Evolutionary conservation across 2,888 invertebrate species (phyloP).

Genomic region (Brachynemurus nebulosus): DNA sequence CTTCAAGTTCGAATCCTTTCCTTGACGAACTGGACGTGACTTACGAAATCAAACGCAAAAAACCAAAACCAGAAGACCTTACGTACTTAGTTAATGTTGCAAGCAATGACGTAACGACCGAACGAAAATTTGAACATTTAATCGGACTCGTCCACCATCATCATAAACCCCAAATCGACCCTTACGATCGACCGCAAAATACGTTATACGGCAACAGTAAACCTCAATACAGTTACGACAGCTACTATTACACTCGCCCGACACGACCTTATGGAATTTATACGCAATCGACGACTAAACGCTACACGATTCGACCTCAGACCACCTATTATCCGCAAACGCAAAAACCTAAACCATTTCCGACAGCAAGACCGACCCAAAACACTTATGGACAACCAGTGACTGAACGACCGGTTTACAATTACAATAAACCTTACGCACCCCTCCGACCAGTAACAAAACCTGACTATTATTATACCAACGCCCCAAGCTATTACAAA

Average conservation of each 20-base stretch:
- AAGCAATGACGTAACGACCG: background rate
- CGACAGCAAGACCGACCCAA: constrained; percentile 11
- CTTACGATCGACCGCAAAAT: too few relatives aligned
- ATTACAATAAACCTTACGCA: constrained; percentile 29
- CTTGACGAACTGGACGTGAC: background rate
- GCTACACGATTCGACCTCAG: constrained; percentile 1
- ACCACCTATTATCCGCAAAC: constrained; percentile 3
- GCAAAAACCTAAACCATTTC: constrained; percentile 7
- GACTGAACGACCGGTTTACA: too few relatives aligned
- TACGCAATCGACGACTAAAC: constrained; percentile 1
- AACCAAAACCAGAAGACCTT: background rate
- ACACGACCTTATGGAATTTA: background rate
- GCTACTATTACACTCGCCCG: background rate
- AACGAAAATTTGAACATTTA: background rate
- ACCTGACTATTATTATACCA: constrained; percentile 28
- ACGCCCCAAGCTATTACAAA: background rate
- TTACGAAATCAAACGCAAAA: constrained; percentile 2
- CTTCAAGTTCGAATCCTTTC: background rate
- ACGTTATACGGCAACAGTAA: too few relatives aligned
- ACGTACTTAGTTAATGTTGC: constrained; percentile 6
- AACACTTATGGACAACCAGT: constrained; percentile 11
- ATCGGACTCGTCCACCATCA: background rate
- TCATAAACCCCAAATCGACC: too few relatives aligned
- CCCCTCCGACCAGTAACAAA: constrained; percentile 28
- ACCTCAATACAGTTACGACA: constrained; percentile 3